phyloP scores from a whole-genome alignment of 2,888 invertebrate genomes.

The Drosophila kambysellisi region DNA sequence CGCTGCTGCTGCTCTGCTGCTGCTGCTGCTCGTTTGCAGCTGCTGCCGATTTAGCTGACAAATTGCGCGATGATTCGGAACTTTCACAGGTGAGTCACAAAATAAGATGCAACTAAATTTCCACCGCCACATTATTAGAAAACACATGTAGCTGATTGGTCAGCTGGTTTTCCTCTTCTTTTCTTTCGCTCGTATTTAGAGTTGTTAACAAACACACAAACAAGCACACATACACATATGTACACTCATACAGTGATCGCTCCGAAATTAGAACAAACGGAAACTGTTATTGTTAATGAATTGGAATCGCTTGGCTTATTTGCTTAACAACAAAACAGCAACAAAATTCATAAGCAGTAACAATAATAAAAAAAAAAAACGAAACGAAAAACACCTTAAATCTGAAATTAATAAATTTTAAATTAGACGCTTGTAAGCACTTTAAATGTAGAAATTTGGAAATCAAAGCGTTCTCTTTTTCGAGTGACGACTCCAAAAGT shows the following conservation, averaged over 20 bases:
- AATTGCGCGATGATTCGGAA: constrained; percentile 88
- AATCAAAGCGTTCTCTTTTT: no score
- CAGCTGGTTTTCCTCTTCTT: constrained; percentile 36
- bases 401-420: not conserved
- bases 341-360: not conserved
- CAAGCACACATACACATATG: not conserved
- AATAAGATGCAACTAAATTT: constrained; percentile 1
- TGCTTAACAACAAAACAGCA: not conserved
- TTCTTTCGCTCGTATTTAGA: constrained; percentile 21
- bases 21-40: constrained; percentile 55
- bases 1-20: constrained; percentile 59
- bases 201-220: constrained; percentile 29
- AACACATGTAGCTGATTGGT: constrained; percentile 48
- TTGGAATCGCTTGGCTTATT: not conserved
- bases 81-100: constrained; percentile 88
- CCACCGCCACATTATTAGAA: constrained; percentile 23
- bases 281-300: not conserved
- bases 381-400: not conserved
- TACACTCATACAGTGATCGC: not conserved
- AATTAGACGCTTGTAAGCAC: not conserved
- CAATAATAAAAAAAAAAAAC: not conserved
- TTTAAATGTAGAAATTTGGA: not conserved
- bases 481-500: no score
- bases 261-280: not conserved
- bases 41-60: constrained; percentile 86